phyloP scores from a whole-genome alignment of 23 tunicate genomes.

The Ciona savignyi region DNA sequence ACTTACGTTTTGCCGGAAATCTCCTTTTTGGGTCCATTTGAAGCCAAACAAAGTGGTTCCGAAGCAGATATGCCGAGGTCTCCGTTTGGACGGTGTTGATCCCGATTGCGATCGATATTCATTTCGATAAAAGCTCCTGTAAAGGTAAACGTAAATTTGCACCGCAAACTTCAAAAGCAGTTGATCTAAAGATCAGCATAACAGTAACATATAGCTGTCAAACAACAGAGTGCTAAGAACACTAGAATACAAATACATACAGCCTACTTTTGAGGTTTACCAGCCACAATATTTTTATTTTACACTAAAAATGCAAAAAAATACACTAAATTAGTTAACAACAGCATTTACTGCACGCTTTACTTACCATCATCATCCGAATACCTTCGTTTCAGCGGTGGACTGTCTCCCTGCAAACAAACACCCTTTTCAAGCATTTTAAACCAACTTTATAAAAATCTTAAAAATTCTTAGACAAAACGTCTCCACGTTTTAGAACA shows the following conservation, averaged over 20 bases:
- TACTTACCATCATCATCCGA: conserved; percentile 19
- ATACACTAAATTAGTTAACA: background rate
- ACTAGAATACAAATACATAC: too few relatives aligned
- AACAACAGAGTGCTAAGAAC: too few relatives aligned
- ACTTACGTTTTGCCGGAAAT: background rate
- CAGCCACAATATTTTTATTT: too few relatives aligned
- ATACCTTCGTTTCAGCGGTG: conserved; percentile 22
- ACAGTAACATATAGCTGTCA: too few relatives aligned
- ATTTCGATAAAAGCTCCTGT: background rate
- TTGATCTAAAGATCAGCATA: too few relatives aligned
- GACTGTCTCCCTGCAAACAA: background rate
- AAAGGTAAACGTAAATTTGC: background rate
- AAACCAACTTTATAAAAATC: background rate
- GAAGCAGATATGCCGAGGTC: background rate
- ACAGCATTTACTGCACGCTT: background rate
- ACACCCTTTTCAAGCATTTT: background rate
- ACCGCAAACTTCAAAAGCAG: too few relatives aligned
- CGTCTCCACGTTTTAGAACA: too few relatives aligned
- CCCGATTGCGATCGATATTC: background rate
- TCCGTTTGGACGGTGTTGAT: background rate
- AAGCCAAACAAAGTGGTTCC: background rate
- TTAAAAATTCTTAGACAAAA: background rate
- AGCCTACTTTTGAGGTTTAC: too few relatives aligned
- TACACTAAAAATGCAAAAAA: background rate
- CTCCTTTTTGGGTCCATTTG: background rate